These are phyloP conservation scores for Lepidochrysops patricia DNA, from an alignment of 2,888 invertebrate species.

Conservation along the genomic window DNA sequence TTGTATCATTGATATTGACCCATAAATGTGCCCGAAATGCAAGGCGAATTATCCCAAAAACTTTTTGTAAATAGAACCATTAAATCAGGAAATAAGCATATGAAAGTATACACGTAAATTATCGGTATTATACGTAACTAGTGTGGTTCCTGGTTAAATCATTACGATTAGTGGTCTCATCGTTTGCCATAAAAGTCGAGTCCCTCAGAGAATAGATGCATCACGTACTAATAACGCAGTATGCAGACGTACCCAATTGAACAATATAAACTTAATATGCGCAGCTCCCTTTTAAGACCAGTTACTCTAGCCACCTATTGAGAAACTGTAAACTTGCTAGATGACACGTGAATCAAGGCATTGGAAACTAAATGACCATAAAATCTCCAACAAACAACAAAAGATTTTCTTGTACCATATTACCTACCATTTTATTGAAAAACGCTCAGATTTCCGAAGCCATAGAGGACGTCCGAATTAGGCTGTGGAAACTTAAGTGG, in stretches of 20 bases:
- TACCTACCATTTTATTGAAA: background rate
- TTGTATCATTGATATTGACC: no score
- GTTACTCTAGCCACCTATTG: no score
- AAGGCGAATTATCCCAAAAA: background rate
- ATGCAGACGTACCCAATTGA: background rate
- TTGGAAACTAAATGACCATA: background rate
- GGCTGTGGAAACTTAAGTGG: constrained; percentile 12
- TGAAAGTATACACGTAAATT: no score
- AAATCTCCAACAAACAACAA: background rate
- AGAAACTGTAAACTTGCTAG: background rate
- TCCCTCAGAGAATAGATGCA: background rate
- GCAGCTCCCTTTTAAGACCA: background rate
- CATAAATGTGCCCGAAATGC: background rate
- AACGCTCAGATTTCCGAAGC: constrained; percentile 3
- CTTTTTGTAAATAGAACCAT: no score
- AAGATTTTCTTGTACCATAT: no score
- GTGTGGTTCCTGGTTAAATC: background rate
- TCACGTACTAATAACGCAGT: background rate
- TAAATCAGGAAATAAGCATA: no score
- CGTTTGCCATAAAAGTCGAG: background rate
- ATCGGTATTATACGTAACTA: background rate
- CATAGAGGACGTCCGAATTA: background rate
- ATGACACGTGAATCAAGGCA: background rate
- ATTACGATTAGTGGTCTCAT: background rate
- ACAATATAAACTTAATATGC: background rate